Base-by-base conservation (phyloP, 1,140 invertebrate genomes). In the Drosophila nikananu region DNA sequence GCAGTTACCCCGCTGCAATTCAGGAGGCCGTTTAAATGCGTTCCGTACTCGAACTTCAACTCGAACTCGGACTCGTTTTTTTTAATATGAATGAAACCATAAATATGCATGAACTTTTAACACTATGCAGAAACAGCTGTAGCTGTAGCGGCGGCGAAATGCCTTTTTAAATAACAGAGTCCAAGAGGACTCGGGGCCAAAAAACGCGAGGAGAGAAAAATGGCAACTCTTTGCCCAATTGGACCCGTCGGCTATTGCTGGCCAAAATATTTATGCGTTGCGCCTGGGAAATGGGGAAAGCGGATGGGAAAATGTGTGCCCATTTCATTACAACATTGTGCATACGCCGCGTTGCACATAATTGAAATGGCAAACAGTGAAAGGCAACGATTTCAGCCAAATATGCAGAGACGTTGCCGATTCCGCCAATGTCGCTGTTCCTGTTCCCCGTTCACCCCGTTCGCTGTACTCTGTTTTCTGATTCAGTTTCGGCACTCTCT, bases 61-160 rank as follows among this genome's bases (percentile, higher is more conserved):
- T 55, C 54, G 21, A 21, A 54, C 51, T 55, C 54, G 32, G 15
- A 54, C 51, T 57, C 54, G 75, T 62, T 76, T 80, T 76, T 76
- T 89, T 90, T 90, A 90, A 90, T 90, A 90, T 90, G 86, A 90
- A 90, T 90, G 86, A 90, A 72, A 82, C 86, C 86, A 90, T 90
- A 90, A 90, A 90, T 90, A 90, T 90, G 86, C 86, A 90, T 90
- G 86, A 90, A 90, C 81, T 86, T 90, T 90, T 90, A 90, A 90
- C 86, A 90, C 86, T 90, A 82, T 86, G 71, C 86, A 80, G 72
- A 82, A 89, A 89, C 84, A 89, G 84, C 65, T 87, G 84, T 86
- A 89, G 86, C 63, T 87, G 81, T 66, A 83, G 54, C 58, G 41
- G 12, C 60, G 64, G 25, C 59, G 67, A 90, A 90, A 91, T 81